Conservation (phyloP, 2,113 vertebrate species). For the Mustela lutreola region DNA sequence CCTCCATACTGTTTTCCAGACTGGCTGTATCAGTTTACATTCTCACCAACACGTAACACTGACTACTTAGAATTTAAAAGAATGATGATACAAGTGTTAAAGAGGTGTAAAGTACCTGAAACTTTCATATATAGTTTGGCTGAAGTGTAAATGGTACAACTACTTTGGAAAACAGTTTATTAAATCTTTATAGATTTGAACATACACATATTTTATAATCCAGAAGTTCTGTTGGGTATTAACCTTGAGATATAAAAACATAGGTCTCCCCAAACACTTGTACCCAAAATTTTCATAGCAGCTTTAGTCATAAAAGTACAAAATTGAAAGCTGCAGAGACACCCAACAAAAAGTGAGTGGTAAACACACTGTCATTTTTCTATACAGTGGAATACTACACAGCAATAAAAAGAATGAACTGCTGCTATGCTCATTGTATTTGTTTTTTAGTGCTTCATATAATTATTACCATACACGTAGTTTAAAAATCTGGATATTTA, state of each 20-base stretch:
- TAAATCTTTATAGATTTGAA: conserved; percentile 16
- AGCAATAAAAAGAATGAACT: neutral
- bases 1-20: neutral
- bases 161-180: neutral
- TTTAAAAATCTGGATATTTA: neutral
- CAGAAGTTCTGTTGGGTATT: neutral
- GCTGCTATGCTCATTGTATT: neutral
- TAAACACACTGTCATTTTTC: neutral
- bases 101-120: conserved; percentile 9
- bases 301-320: neutral
- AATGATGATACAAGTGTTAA: neutral
- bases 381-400: neutral
- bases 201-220: neutral
- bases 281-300: neutral
- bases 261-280: neutral
- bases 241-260: neutral
- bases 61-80: neutral
- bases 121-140: neutral
- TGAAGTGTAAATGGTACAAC: neutral
- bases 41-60: neutral
- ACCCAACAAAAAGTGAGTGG: neutral
- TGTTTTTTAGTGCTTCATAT: neutral
- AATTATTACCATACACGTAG: neutral
- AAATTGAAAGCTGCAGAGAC: neutral
- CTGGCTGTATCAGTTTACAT: neutral